phyloP scores from a whole-genome alignment of 2,888 invertebrate genomes.

The Thereva nobilitata region DNA sequence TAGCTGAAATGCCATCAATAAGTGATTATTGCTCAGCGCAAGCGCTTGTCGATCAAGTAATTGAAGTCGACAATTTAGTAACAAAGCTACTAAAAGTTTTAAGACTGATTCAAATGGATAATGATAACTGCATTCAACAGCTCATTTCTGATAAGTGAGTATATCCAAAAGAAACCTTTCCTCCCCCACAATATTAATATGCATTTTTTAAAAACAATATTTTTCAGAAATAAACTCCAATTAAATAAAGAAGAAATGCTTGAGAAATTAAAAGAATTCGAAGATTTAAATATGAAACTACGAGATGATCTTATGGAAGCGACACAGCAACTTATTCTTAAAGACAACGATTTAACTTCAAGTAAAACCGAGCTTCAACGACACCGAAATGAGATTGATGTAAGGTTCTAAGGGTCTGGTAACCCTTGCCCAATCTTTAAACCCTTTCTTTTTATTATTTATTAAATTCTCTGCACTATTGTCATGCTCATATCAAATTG shows the following conservation, averaged over 20 bases:
- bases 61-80: constrained; percentile 74
- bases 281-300: constrained; percentile 61
- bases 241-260: constrained; percentile 58
- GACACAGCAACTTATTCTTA: constrained; percentile 60
- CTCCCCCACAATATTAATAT: no score
- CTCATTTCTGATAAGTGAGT: constrained; percentile 68
- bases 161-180: background rate
- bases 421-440: background rate
- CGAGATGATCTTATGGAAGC: constrained; percentile 63
- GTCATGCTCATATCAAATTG: no score
- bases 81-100: constrained; percentile 73
- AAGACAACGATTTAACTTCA: constrained; percentile 61
- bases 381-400: constrained; percentile 64
- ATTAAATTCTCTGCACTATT: background rate
- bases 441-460: background rate
- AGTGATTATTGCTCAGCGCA: constrained; percentile 63
- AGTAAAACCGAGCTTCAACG: constrained; percentile 62
- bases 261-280: constrained; percentile 62
- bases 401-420: constrained; percentile 54
- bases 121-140: constrained; percentile 68
- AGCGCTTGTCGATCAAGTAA: constrained; percentile 72
- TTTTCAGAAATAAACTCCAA: constrained; percentile 55
- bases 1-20: constrained; percentile 58
- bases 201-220: background rate
- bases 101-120: constrained; percentile 73